Evolutionary conservation across 2,113 vertebrate species (phyloP), one percentile per base, ranked within the genome.

Genomic region (Galeopterus variegatus): DNA sequence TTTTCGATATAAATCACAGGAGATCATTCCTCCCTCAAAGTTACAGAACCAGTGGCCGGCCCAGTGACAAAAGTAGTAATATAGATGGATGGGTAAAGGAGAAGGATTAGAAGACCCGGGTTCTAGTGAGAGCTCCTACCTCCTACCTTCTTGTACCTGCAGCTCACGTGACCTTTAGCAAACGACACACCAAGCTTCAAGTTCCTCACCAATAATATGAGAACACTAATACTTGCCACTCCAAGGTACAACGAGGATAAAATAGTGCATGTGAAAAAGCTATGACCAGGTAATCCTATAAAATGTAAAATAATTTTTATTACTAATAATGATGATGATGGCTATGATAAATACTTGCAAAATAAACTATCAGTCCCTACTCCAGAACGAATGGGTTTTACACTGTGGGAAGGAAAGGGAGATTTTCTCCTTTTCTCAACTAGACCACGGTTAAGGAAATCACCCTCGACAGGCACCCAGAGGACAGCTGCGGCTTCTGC

Each of bases 71-170:
- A 73, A 60, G 11, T 60, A 41, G 64, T 65, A 41, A 85, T 48
- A 67, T 64, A 64, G 96, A 67, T 52, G 41, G 69, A 31, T 36
- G 76, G 70, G 64, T 41, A 64, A 85, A 83, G n/a, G 67, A 65
- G 8, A 87, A 21, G 18, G 70, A 86, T 64, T 77, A n/a, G 73
- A 93, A 92, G 33, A 41, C 28, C 17, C 70, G 48, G 8, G 80
- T 41, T 73, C 93, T 85, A 64, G 19, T 33, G 4, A 93, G 21
- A 72, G 4, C 60, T 33, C 31, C 23, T 19, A 76, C 64, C 77
- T 52, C 33, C 81, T 70, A 5, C 31, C 8, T 41, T 48, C 52
- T 58, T 14, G 33, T 7, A 56, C 33, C 28, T 58, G n/a, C n/a
- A 21, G n/a, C 41, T 7, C 56, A 67, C 8, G 36, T 26, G 41